Conservation (phyloP, 2,797 vertebrate genomes). For the Margarornis squamiger region DNA sequence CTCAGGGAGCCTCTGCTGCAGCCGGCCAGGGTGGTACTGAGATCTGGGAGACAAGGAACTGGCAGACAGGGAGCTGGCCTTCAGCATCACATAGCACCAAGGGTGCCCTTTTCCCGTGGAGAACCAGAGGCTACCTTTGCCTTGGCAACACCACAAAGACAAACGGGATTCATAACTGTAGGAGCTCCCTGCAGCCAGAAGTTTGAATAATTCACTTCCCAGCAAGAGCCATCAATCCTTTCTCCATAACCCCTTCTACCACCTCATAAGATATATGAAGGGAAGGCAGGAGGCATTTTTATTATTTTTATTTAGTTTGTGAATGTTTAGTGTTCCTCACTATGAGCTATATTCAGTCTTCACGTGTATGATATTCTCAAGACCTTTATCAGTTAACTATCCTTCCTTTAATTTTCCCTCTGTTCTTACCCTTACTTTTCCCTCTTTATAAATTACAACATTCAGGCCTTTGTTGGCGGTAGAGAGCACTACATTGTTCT, state of each 20-base stretch:
- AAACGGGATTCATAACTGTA: slow-evolving; percentile 28
- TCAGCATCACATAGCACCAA: background rate
- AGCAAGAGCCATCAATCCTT: slow-evolving; percentile 56
- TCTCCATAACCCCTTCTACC: slow-evolving; percentile 8
- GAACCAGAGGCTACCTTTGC: background rate
- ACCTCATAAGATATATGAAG: slow-evolving; percentile 43
- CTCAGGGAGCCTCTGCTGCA: background rate
- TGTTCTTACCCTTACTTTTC: slow-evolving; percentile 45
- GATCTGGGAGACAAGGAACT: background rate
- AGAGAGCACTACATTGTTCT: slow-evolving; percentile 66
- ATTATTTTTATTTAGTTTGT: slow-evolving; percentile 68
- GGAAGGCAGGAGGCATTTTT: slow-evolving; percentile 48
- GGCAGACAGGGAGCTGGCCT: background rate
- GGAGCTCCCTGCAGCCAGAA: slow-evolving; percentile 46
- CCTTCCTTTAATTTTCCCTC: slow-evolving; percentile 57
- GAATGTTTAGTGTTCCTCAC: slow-evolving; percentile 47
- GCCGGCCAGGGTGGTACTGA: accelerated
- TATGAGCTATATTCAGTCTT: slow-evolving; percentile 26
- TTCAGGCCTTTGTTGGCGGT: slow-evolving; percentile 55
- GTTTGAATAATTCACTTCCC: slow-evolving; percentile 58
- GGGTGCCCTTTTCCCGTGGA: background rate
- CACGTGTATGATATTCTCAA: slow-evolving; percentile 38
- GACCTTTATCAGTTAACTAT: slow-evolving; percentile 69
- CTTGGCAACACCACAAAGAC: slow-evolving; percentile 19
- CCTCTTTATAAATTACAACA: slow-evolving; percentile 63